Base-by-base conservation (phyloP, 2,888 invertebrate species). In the Crossocerus cetratus region DNA sequence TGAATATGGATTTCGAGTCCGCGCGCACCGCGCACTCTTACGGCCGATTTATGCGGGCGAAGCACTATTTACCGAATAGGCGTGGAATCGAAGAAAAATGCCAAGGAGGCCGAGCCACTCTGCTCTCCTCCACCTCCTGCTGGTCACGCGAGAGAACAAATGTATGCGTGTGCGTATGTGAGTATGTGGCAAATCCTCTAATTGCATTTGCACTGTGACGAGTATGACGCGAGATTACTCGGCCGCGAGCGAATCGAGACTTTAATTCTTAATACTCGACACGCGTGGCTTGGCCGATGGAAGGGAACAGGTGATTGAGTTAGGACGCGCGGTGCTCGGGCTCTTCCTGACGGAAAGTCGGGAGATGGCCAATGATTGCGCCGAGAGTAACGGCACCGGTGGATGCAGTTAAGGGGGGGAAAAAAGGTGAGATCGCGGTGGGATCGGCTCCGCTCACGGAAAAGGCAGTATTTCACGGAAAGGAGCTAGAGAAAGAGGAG, bases 1-100 rank as follows among this genome's bases (percentile, higher is more conserved):
- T 88, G 88, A 89, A 89, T 89, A 89, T 89, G 87, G 88, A 89
- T 88, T 11, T 86, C 80, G 81, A 78, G 79, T 45, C 16, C 3
- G 45, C 45, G 3, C 45, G 2, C 45, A 3, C 13, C 49, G 32
- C 49, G 4, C 49, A 1, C 49, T 3, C 49, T 0, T 43, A 5
- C 0, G 49, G 76, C 72, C 75, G 73, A 82, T 80, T 78, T 76
- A 79, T 77, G 79, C 82, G 74, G 73, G 64, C 56, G 58, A 68
- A 75, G 49, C 22, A 22, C 74, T 73, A 69, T 78, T 79, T 78
- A 77, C 75, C 77, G 65, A 79, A 77, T 74, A 69, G 65, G 61
- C 73, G 66, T 68, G 71, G 58, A 76, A 76, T 78, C 78, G 76
- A 69, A 76, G 80, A 73, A 82, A 82, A 77, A 72, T 72, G 68